phyloP scores from a whole-genome alignment of 2,113 vertebrate species.

The Dromas ardeola region DNA sequence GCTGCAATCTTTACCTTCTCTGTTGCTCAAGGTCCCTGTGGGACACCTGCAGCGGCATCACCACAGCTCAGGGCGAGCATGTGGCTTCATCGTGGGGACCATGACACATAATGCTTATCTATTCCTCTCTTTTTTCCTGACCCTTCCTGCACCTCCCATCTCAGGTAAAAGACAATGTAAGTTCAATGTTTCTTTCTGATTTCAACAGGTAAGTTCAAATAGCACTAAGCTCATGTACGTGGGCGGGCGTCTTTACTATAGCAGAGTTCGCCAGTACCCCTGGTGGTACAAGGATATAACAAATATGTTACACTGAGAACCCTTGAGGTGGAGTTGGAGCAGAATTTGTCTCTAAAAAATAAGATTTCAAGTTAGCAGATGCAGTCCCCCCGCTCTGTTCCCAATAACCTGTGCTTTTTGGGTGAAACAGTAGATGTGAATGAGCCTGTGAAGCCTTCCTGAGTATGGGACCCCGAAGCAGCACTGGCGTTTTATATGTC shows the following conservation, averaged over 20 bases:
- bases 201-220: neutral
- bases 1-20: neutral
- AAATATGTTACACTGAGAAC: neutral
- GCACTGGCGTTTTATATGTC: neutral
- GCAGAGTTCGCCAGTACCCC: neutral
- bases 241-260: neutral
- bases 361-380: neutral
- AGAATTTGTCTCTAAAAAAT: neutral
- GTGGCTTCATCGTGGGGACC: neutral
- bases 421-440: neutral
- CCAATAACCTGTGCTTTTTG: neutral
- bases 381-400: neutral
- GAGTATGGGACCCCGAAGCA: neutral
- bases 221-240: neutral
- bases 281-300: neutral
- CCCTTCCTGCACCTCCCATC: neutral
- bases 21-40: neutral
- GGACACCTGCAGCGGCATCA: neutral
- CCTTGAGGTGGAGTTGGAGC: neutral
- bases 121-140: neutral
- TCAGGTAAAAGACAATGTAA: neutral
- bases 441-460: neutral
- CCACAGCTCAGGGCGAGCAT: neutral
- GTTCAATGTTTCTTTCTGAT: neutral
- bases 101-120: neutral